phyloP scores from a whole-genome alignment of 37 sponge, comb jelly and placozoan genomes.

The Agelas oroides region DNA sequence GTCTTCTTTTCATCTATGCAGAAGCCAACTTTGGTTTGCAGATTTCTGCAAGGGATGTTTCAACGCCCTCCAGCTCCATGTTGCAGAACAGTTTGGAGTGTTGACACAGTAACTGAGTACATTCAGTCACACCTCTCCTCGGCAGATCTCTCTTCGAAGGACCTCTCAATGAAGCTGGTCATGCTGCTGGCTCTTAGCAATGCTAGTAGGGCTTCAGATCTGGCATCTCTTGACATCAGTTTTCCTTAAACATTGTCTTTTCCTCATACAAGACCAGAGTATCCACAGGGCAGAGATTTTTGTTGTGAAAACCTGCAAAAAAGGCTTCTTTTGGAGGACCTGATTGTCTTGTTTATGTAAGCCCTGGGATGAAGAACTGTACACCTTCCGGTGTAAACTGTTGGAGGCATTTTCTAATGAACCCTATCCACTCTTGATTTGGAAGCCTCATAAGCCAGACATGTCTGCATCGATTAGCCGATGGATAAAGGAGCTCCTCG shows the following conservation, averaged over 20 bases:
- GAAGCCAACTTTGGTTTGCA: background rate
- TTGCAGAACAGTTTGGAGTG: too few relatives aligned
- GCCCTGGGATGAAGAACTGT: background rate
- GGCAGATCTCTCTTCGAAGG: too few relatives aligned
- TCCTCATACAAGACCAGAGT: slow-evolving; percentile 2
- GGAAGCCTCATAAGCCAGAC: slow-evolving; percentile 22
- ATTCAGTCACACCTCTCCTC: too few relatives aligned
- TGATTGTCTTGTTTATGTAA: background rate
- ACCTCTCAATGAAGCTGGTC: background rate
- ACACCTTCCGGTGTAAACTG: too few relatives aligned
- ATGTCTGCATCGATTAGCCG: slow-evolving; percentile 3
- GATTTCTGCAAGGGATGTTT: background rate
- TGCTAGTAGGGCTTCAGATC: slow-evolving; percentile 8
- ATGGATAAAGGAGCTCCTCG: slow-evolving; percentile 14
- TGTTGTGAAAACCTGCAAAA: slow-evolving; percentile 5
- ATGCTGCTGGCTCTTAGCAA: background rate
- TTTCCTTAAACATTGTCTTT: background rate
- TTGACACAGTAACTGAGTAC: too few relatives aligned
- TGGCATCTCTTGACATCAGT: background rate
- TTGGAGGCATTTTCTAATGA: background rate
- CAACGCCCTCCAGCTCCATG: too few relatives aligned
- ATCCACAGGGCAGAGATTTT: too few relatives aligned
- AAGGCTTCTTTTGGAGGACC: background rate
- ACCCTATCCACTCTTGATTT: slow-evolving; percentile 1
- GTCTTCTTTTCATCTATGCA: too few relatives aligned